phyloP scores from a whole-genome alignment of 2,888 invertebrate genomes.

The Tetheella fluctuosa region DNA sequence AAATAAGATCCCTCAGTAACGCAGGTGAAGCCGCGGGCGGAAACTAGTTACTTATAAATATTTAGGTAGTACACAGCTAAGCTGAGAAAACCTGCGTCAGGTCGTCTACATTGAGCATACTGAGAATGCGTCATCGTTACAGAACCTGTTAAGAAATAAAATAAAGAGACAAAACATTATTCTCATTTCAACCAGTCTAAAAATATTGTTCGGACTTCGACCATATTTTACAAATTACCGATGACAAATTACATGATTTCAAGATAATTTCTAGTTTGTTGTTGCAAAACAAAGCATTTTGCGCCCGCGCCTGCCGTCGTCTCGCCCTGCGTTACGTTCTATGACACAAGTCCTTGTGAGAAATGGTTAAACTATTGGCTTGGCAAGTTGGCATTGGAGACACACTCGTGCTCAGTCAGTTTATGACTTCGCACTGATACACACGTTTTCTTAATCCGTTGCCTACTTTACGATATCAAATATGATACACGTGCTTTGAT shows the following conservation, averaged over 20 bases:
- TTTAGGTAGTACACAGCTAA: no score
- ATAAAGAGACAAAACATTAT: background rate
- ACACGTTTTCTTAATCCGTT: conserved; percentile 33
- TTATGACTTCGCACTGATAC: conserved; percentile 32
- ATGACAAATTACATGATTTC: background rate
- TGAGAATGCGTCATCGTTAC: background rate
- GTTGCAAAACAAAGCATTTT: conserved; percentile 17
- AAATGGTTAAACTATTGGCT: conserved; percentile 43
- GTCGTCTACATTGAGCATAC: no score
- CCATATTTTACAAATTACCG: background rate
- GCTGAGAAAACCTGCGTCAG: background rate
- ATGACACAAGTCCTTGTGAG: conserved; percentile 66
- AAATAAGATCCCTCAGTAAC: no score
- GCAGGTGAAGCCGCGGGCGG: no score
- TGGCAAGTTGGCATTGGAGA: conserved; percentile 38
- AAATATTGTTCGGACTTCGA: background rate
- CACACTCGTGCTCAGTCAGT: conserved; percentile 47
- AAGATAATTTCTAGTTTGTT: background rate
- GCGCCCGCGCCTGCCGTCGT: conserved; percentile 16
- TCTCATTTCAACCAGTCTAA: background rate
- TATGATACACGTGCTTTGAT: conserved; percentile 41
- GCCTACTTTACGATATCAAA: conserved; percentile 11
- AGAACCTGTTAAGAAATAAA: background rate
- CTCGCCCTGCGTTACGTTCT: conserved; percentile 51
- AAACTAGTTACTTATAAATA: no score